Conservation (phyloP, 2,113 vertebrate species). For the Carollia perspicillata region DNA sequence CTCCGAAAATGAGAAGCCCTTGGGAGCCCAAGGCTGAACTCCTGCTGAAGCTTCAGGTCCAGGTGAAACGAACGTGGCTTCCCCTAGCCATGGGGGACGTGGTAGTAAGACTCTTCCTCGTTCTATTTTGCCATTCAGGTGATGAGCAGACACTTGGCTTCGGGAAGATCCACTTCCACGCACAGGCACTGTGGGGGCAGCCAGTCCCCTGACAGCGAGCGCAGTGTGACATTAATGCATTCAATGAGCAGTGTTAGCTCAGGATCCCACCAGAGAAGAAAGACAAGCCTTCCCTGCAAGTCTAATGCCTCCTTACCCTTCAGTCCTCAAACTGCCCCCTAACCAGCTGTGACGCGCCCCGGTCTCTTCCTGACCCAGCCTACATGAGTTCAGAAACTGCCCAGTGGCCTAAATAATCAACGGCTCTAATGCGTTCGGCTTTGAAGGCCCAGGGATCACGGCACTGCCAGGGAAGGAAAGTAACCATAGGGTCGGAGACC, state of each 20-base stretch:
- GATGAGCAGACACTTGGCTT: rapidly evolving
- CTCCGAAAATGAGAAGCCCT: neutral
- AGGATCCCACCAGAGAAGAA: neutral
- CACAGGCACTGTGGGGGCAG: rapidly evolving
- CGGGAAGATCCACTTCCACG: neutral
- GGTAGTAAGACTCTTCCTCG: neutral
- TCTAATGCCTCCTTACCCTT: neutral
- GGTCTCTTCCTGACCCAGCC: neutral
- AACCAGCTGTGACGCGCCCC: rapidly evolving
- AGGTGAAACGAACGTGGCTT: constrained; percentile 7
- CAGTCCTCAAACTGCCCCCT: neutral
- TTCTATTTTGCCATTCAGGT: rapidly evolving
- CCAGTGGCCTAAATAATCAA: neutral
- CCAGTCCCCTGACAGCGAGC: rapidly evolving
- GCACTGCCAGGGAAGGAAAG: too few species aligned
- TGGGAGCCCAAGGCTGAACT: constrained; percentile 2
- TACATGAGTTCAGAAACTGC: neutral
- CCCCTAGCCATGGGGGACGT: neutral
- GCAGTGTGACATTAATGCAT: rapidly evolving
- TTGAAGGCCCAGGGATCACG: neutral
- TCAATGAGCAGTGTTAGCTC: neutral
- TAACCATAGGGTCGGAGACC: rapidly evolving
- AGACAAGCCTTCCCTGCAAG: neutral
- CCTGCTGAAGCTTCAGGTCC: neutral
- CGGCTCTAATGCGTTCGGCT: neutral